Evolutionary conservation across 2,888 invertebrate genomes (phyloP).

Genomic region (Leptinotarsa rubiginosa): DNA sequence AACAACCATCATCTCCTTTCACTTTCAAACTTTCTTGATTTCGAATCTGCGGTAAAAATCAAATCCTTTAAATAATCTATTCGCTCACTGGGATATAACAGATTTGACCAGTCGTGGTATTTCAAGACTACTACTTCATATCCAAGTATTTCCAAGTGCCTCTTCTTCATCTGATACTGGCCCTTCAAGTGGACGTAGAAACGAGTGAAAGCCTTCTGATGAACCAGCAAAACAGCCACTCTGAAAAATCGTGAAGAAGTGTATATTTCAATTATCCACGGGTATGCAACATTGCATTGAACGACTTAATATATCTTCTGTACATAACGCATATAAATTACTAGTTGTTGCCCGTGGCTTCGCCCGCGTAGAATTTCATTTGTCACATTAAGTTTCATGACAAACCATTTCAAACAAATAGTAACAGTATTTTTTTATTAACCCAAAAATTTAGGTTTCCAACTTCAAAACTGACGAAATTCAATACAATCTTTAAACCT

Average conservation of each 20-base stretch:
- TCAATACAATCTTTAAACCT: too few relatives aligned
- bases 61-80: constrained; percentile 59
- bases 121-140: constrained; percentile 71
- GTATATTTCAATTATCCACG: too few relatives aligned
- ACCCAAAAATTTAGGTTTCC: too few relatives aligned
- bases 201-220: constrained; percentile 67
- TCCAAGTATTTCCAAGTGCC: constrained; percentile 75
- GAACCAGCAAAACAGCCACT: constrained; percentile 67
- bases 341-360: too few relatives aligned
- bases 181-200: constrained; percentile 68
- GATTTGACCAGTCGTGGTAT: constrained; percentile 69
- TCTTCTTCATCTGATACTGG: constrained; percentile 67
- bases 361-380: too few relatives aligned
- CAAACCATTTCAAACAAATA: too few relatives aligned
- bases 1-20: constrained; percentile 30
- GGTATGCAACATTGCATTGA: too few relatives aligned
- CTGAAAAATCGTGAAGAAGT: constrained; percentile 54
- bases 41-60: constrained; percentile 33
- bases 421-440: too few relatives aligned
- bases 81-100: constrained; percentile 69
- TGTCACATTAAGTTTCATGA: too few relatives aligned
- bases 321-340: too few relatives aligned
- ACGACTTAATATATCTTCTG: too few relatives aligned
- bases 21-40: not conserved
- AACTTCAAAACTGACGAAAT: too few relatives aligned